Base-by-base conservation (phyloP, 2,113 vertebrate species). In the Cheirogaleus medius region DNA sequence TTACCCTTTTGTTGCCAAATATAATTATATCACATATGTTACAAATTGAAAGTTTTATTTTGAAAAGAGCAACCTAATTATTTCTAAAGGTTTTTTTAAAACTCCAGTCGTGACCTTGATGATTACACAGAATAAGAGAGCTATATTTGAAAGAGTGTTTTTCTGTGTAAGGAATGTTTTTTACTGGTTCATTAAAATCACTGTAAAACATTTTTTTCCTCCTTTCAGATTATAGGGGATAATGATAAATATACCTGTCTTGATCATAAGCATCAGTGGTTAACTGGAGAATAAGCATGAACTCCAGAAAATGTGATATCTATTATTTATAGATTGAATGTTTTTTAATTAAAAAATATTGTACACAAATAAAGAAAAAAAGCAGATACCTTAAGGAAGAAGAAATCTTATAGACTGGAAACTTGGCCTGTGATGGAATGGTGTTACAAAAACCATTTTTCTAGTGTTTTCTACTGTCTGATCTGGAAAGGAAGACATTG, bases 41-140 rank as follows among this genome's bases (percentile, higher is more conserved):
- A 77, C 86, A 66, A 83, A 69, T 15, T n/a, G 8, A 56, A 74
- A 66, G 4, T 52, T 94, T 94, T 73, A 32, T 92, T 94, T 97
- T 77, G 42, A 74, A 82, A 93, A 95, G 52, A 63, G 66, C 42
- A 93, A 82, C 34, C 44, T 85, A 95, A 77, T 95, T 93, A 77
- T 92, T 97, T 91, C 15, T 93, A 94, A 96, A 81, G 39, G 9
- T 74, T 63, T 95, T 95, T n/a, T 27, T 20, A 14, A 81, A 92
- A 54, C 14, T 3, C 3, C 6, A 6, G 2, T 71, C 25, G 44
- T 89, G 73, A 95, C 54, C 25, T 60, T 92, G 42, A 32, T 84
- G n/a, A 86, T 68, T 82, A 60, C 12, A 76, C 6, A 37, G 49
- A 73, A 87, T 63, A 52, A 74, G 29, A 95, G 83, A 87, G 60